Evolutionary conservation across 2,113 vertebrate species (phyloP), one percentile per base, ranked within the genome.

Genomic region (Erythrolamprus reginae): DNA sequence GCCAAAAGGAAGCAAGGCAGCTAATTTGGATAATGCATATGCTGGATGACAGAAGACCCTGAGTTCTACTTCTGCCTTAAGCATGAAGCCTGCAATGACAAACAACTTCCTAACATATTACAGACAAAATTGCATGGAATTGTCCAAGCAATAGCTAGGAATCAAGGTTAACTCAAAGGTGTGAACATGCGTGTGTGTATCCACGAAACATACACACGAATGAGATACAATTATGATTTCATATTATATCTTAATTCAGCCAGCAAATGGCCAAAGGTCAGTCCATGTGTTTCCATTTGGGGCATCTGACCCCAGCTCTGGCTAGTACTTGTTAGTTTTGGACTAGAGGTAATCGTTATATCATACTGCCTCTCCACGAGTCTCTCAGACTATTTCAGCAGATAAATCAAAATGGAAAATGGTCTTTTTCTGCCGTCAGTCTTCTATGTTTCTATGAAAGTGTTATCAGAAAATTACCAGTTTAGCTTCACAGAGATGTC

Each of bases 141-240:
- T 77, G 70, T 38, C 33, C 33, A 77, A 42, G 33, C 15, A 42
- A 38, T 42, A 77, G 33, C 33, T 77, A 77, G 17, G 33, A 77
- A 21, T 77, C 6, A 77, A 38, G 70, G 17, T 33, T 77, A 33
- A 77, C 70, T 77, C 33, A 77, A 38, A 38, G 33, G 17, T 38
- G 2, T 17, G n/a, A 33, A 15, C 38, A 5, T 5, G 1, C 12
- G 26, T 2, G 7, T 8, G 8, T 23, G 5, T 0, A 7, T 10
- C 28, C 10, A 2, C 4, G n/a, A n/a, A n/a, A n/a, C 58, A n/a
- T 12, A 28, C 58, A 77, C 15, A 70, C 15, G 6, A 38, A 38
- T 15, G 5, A 77, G 33, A 77, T 38, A 15, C 70, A 19, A 77
- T 77, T 77, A 77, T 42, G 70, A 77, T 42, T 77, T 42, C 33